Evolutionary conservation across 2,113 vertebrate species (phyloP), one percentile per base, ranked within the genome.

Genomic region (Sporophila hypoxantha): DNA sequence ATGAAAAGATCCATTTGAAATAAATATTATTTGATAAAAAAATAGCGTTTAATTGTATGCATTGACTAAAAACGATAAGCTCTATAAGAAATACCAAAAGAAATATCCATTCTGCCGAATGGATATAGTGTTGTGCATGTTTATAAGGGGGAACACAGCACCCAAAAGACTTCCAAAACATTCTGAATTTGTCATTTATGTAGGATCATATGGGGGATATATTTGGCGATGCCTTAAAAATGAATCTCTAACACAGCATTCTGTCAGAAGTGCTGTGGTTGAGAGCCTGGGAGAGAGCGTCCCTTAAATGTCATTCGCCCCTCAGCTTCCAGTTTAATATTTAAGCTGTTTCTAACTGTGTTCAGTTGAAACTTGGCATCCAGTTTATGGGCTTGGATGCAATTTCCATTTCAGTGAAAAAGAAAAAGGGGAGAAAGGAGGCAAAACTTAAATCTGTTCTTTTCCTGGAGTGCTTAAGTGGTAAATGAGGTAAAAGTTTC

Each of bases 271-370:
- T 23, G 39, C 55, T 59, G 36, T 8, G 11, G 50, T 56, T 81
- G 67, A 69, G 73, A 65, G 75, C 22, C 41, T 65, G 65, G n/a
- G 59, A 73, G 75, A 83, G 22, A 70, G 18, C 0, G 1, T 60
- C 47, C 66, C 67, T 89, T 83, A 68, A 66, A 76, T 19, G 13
- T 26, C 53, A 80, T 23, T 82, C 65, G 66, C n/a, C 46, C 62
- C 67, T 50, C 68, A 87, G 62, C 13, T 82, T 77, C 80, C 78
- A 32, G 84, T 87, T 90, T 81, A 93, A 85, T 87, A 76, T 87
- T 80, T 81, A 92, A 95, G 82, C 92, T 93, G 92, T 91, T 94
- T 89, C 82, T 93, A 94, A 95, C 93, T 86, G 76, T 69, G 42
- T 76, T 91, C 76, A 68, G 79, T 46, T 89, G 84, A 91, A 89